A percentile compares a stretch with the other conserved stretches of the same genome.
Evolutionary conservation across 2,797 vertebrate genomes (phyloP).

Genomic region (Smutsia gigantea): DNA sequence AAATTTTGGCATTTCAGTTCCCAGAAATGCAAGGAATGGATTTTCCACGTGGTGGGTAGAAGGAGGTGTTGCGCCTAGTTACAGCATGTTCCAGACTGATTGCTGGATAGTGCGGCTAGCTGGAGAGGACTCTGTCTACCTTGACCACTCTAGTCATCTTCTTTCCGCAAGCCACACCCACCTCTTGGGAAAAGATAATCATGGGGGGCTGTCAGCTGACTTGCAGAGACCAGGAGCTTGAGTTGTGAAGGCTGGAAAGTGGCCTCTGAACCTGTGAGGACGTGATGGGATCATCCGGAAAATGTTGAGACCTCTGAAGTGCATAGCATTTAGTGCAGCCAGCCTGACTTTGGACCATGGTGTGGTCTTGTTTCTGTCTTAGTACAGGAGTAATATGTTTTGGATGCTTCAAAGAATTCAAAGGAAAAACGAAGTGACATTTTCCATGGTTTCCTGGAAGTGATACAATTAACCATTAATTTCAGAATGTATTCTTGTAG

Average conservation of each 20-base stretch:
- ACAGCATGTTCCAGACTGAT: not conserved
- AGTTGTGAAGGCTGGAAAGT: not conserved
- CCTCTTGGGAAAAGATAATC: not conserved
- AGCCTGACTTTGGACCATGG: not conserved
- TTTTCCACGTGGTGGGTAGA: not conserved
- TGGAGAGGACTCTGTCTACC: not conserved
- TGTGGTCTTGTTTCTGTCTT: not conserved
- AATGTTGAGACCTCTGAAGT: not conserved
- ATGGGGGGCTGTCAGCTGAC: not conserved
- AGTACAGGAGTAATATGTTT: not conserved
- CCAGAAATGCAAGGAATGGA: conserved; percentile 16
- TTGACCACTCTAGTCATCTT: not conserved
- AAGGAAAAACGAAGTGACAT: not conserved
- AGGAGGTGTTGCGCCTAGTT: conserved; percentile 27
- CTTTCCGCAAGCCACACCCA: not conserved
- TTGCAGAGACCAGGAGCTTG: not conserved
- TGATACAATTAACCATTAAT: not conserved
- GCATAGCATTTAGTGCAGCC: not conserved
- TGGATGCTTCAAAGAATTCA: conserved; percentile 5
- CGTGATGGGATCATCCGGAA: not conserved
- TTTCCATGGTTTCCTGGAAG: not conserved
- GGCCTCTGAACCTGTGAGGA: not conserved
- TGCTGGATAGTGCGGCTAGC: not conserved
- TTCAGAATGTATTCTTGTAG: not conserved
- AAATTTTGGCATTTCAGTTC: conserved; percentile 50